These are phyloP conservation scores for Meleagris gallopavo DNA, from an alignment of 2,113 vertebrate species.

Conservation along the genomic window DNA sequence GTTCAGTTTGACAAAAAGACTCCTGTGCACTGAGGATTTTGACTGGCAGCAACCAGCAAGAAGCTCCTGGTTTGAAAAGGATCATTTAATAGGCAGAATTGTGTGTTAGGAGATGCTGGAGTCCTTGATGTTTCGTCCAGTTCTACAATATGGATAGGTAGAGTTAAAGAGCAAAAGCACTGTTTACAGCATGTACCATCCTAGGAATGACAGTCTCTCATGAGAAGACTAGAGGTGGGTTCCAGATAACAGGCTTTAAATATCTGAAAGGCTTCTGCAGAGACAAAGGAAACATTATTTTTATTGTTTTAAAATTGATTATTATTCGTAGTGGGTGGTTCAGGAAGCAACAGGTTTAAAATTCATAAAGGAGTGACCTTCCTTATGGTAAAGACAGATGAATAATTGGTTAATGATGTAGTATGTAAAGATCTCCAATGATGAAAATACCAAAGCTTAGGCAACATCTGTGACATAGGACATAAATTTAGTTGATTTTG, in stretches of 20 bases:
- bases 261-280: not conserved
- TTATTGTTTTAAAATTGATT: not conserved
- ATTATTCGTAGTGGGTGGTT: not conserved
- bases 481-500: not conserved
- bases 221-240: accelerated
- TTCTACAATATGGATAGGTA: not conserved
- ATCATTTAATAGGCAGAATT: not conserved
- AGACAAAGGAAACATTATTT: not conserved
- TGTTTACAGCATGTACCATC: not conserved
- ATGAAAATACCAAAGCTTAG: not conserved
- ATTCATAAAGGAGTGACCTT: not conserved
- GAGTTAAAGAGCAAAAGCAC: not conserved
- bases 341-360: not conserved
- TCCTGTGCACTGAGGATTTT: not conserved
- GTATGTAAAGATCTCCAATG: not conserved
- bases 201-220: not conserved
- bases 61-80: not conserved
- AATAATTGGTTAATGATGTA: not conserved
- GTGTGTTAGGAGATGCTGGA: not conserved
- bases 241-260: not conserved
- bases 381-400: not conserved
- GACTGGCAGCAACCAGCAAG: not conserved
- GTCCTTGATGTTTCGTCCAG: not conserved
- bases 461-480: not conserved
- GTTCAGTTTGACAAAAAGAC: not conserved